Evolutionary conservation across 1,140 invertebrate genomes (phyloP), one percentile per base, ranked within the genome.

Genomic region (Diabrotica virgifera): DNA sequence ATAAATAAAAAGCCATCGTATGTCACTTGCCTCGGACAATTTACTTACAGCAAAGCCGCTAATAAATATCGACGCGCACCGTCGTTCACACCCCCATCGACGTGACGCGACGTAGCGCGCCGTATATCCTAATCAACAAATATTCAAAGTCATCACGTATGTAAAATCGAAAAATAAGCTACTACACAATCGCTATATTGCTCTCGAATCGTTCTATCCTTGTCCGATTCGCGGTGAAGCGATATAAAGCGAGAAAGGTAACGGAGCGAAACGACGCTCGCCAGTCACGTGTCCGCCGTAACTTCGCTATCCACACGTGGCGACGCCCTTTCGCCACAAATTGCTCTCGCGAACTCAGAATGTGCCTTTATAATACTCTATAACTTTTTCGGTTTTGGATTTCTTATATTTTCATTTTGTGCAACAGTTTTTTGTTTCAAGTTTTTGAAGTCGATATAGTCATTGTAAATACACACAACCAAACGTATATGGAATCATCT

Each of bases 251-350:
- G 14, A n/a, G 46, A 13, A 55, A 71, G 70, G 70, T 71, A 73
- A 60, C 62, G 66, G 62, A 74, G 70, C 64, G 72, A 58, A 59
- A 69, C 72, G 68, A 63, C 68, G 62, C 69, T 63, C n/a, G 65
- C 50, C 50, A 55, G 68, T 64, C 74, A 76, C 74, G 74, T 74
- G 74, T 66, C 66, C 52, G 36, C 67, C 69, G 69, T 75, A 77
- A 74, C 74, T 72, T 71, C 73, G 72, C 72, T 72, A 75, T 72
- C 69, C 69, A 70, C 76, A 77, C 76, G 76, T 77, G 76, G 69
- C 76, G 71, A 75, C 76, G 76, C 76, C 76, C 70, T 71, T 72
- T 73, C 50, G 64, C 76, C 76, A 70, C 76, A 77, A 77, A 77
- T 77, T 76, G 74, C 70, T 72, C 71, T 64, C 59, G 37, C 55